phyloP scores from a whole-genome alignment of 2,797 vertebrate species.

The Falco berigora region DNA sequence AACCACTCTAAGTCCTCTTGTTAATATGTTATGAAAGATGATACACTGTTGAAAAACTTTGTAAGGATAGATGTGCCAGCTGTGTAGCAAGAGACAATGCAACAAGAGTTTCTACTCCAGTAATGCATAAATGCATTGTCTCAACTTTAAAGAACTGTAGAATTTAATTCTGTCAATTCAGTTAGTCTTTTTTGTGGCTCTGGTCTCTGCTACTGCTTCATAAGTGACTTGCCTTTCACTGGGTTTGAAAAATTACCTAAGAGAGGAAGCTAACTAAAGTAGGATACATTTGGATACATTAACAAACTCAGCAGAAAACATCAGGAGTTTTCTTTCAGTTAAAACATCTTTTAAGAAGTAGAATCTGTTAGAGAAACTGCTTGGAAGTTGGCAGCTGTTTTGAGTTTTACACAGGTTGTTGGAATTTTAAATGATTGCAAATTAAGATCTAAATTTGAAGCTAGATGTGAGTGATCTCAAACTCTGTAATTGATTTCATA shows the following conservation, averaged over 20 bases:
- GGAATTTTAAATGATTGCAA: neutral
- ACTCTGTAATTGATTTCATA: neutral
- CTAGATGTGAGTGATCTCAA: neutral
- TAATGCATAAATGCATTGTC: neutral
- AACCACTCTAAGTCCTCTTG: neutral
- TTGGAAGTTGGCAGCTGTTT: neutral
- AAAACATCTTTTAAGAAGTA: neutral
- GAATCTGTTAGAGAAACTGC: neutral
- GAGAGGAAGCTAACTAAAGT: neutral
- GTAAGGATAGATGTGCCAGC: neutral
- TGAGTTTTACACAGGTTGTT: neutral
- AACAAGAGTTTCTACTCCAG: neutral
- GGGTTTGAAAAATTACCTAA: neutral
- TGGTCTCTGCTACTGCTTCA: neutral
- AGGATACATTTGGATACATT: neutral
- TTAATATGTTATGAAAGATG: neutral
- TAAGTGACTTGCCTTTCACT: neutral
- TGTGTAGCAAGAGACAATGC: neutral
- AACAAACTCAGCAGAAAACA: neutral
- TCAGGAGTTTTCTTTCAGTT: neutral
- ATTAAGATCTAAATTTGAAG: neutral
- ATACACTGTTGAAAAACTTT: neutral
- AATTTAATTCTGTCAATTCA: neutral
- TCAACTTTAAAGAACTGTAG: neutral
- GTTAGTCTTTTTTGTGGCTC: neutral